Base-by-base conservation (phyloP, 2,113 vertebrate genomes). In the Morone saxatilis region DNA sequence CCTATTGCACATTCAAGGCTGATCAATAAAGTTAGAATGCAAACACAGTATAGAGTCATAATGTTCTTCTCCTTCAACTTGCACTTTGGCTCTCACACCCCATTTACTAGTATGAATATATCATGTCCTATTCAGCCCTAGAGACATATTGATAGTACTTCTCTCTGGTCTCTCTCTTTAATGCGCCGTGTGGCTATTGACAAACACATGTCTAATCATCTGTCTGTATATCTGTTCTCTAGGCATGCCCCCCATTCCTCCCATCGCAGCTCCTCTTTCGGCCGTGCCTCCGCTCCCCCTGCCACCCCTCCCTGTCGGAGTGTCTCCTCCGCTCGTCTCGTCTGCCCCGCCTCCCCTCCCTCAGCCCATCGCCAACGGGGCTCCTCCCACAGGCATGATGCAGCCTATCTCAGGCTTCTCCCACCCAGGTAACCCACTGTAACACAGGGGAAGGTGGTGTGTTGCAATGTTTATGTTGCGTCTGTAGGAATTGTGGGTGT, bases 281-380 rank as follows among this genome's bases (percentile, higher is more conserved):
- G 94, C 84, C 4, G 96, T 99, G 78, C 96, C 98, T 88, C 96
- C 97, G 0, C 96, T 99, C 91, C 97, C 98, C 84, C 95, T 98
- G 87, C 96, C 97, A 14, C 95, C 98, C 69, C 96, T 99, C 59
- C 96, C 97, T 0, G 97, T 98, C 19, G 98, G 98, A 53, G 96
- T 99, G 93, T 99, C 98, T 50, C 98, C 98, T 19, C 97, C 98
- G 0, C 93, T 99, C 65, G 96, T 97, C 62, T 97, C 97, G 6
- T 96, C 97, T 5, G 96, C 96, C 59, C 96, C 96, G 19, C 94
- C 97, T 78, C 93, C 97, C 57, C 96, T 97, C 80, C 97, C 97
- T 72, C 92, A 77, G 22, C 96, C 98, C 48, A 92, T 99, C 80
- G 95, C 97, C 86, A 99, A 99, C 3, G 98, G 98, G 92, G 94